Percentiles rank a stretch among this genome's conserved stretches.
phyloP scores from a whole-genome alignment of 2,888 invertebrate genomes.

The Drosophila gaucha region DNA sequence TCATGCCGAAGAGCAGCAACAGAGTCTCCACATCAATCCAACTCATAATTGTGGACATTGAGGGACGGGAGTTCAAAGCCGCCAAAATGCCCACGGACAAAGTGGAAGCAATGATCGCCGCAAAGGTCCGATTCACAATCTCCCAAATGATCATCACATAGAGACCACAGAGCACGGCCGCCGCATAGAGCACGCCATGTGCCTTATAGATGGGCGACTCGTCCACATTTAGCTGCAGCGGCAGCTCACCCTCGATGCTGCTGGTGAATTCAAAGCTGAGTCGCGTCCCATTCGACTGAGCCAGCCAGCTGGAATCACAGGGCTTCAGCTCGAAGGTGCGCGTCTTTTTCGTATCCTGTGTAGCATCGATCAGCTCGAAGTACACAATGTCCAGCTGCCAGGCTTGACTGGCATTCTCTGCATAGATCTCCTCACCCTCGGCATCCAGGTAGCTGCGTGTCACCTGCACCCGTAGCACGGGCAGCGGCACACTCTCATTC shows the following conservation, averaged over 20 bases:
- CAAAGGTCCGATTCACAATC: slow-evolving; percentile 90
- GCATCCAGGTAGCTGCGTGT: slow-evolving; percentile 74
- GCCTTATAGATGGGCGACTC: slow-evolving; percentile 88
- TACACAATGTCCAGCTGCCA: slow-evolving; percentile 83
- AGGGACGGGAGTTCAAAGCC: slow-evolving; percentile 89
- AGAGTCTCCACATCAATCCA: slow-evolving; percentile 92
- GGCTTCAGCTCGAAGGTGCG: slow-evolving; percentile 75
- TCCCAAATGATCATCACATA: slow-evolving; percentile 92
- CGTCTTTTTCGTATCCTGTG: slow-evolving; percentile 85
- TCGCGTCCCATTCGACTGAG: slow-evolving; percentile 60
- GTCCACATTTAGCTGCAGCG: slow-evolving; percentile 87
- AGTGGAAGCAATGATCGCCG: slow-evolving; percentile 90
- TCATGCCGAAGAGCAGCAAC: slow-evolving; percentile 90
- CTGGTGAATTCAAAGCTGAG: slow-evolving; percentile 79
- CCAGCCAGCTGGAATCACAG: slow-evolving; percentile 47
- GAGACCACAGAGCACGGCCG: slow-evolving; percentile 88
- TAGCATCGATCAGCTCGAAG: slow-evolving; percentile 81
- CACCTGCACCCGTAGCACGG: slow-evolving; percentile 70
- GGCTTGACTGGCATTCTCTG: slow-evolving; percentile 67
- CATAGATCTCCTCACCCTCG: slow-evolving; percentile 59
- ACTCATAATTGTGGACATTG: slow-evolving; percentile 88
- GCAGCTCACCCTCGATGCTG: slow-evolving; percentile 80
- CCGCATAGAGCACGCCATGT: slow-evolving; percentile 91
- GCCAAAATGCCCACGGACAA: slow-evolving; percentile 90
- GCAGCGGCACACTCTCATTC: slow-evolving; percentile 60